phyloP scores from a whole-genome alignment of 1,140 invertebrate genomes.

The Danaus plexippus region DNA sequence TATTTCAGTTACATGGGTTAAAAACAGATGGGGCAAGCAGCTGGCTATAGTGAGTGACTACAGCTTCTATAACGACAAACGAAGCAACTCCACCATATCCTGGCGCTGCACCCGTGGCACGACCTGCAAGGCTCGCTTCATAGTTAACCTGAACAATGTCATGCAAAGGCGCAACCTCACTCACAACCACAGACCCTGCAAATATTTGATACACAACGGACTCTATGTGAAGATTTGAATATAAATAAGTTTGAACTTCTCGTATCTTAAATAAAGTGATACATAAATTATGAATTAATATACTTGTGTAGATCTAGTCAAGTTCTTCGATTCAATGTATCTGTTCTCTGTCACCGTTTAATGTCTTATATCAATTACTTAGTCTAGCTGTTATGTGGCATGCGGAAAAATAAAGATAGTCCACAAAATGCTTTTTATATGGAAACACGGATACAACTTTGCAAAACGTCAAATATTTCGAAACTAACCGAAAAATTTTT shows the following conservation, averaged over 20 bases:
- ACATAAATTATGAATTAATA: too few species aligned
- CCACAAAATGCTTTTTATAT: too few species aligned
- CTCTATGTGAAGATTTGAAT: background rate
- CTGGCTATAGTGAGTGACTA: background rate
- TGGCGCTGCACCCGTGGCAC: conserved; percentile 9
- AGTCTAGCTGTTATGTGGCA: too few species aligned
- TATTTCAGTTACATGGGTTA: background rate
- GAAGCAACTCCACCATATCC: background rate
- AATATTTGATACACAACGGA: conserved; percentile 9
- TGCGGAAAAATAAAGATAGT: too few species aligned
- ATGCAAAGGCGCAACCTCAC: background rate
- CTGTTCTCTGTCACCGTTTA: too few species aligned
- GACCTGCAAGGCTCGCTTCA: conserved; percentile 11
- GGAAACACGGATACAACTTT: too few species aligned
- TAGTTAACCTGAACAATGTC: background rate
- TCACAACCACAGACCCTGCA: conserved; percentile 3
- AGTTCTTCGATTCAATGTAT: too few species aligned
- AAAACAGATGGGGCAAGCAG: background rate
- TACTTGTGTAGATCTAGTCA: too few species aligned
- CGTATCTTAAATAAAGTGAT: too few species aligned
- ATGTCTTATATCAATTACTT: too few species aligned
- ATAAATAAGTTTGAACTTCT: background rate
- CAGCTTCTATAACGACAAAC: conserved; percentile 2
- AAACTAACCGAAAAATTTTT: background rate
- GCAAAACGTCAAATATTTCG: too few species aligned